phyloP scores from a whole-genome alignment of 2,888 invertebrate genomes.

The Acrobasis consociella region DNA sequence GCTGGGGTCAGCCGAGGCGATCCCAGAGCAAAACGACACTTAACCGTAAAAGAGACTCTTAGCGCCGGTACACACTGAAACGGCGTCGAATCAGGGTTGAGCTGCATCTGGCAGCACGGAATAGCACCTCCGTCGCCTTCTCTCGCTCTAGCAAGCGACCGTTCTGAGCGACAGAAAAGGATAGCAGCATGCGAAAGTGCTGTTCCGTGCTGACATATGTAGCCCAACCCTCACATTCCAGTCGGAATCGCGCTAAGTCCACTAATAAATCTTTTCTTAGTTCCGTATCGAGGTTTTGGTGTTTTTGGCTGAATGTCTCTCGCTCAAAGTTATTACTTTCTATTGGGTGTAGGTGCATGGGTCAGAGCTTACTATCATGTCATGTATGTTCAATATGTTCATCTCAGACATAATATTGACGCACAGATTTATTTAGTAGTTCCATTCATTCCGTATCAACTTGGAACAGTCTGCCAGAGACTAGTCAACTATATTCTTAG shows the following conservation, averaged over 20 bases:
- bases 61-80: background rate
- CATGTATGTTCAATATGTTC: too few species aligned
- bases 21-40: background rate
- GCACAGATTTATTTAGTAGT: background rate
- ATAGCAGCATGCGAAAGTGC: too few species aligned
- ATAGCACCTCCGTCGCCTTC: too few species aligned
- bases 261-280: background rate
- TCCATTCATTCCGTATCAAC: background rate
- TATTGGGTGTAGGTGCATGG: background rate
- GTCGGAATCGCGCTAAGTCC: too few species aligned
- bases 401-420: background rate
- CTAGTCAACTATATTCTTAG: background rate
- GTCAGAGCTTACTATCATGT: slow-evolving; percentile 6
- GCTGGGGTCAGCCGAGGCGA: slow-evolving; percentile 1
- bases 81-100: too few species aligned
- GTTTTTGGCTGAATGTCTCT: background rate
- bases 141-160: too few species aligned
- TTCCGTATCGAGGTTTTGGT: slow-evolving; percentile 19
- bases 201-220: too few species aligned
- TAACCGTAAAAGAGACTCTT: background rate
- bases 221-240: too few species aligned
- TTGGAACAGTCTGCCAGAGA: background rate
- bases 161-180: too few species aligned
- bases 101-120: too few species aligned
- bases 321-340: background rate